Base-by-base conservation (phyloP, 1,140 invertebrate genomes). In the Subanguina moxae region DNA sequence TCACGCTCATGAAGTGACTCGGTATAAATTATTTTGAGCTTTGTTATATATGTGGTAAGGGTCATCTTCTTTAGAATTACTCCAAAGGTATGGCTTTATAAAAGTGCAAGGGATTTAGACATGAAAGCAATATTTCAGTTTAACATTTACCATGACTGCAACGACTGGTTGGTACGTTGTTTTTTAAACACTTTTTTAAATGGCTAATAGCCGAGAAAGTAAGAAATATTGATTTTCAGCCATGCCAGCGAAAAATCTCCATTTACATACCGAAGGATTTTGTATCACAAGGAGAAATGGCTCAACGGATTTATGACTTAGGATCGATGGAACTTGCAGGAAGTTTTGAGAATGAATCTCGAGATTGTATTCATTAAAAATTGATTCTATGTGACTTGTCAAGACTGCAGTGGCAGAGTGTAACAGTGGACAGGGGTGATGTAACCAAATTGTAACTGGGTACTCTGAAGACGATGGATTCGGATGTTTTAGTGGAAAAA, bases 211-310 rank as follows among this genome's bases (percentile, higher is more conserved):
- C 32, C 32, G 32, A 38, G 32, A 38, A n/a, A n/a, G n/a, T n/a
- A n/a, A n/a, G n/a, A 62, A 56, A 11, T 15, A 64, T 56, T 56
- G 1, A 23, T 25, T 42, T 76, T 15, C 28, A 78, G 67, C 74
- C 76, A 19, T 76, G 74, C 27, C 74, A 76, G 68, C 64, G 78
- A 43, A 80, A 82, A 57, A 58, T 77, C 38, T 75, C 68, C 0
- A 64, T 80, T 28, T 67, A 67, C 30, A 78, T 80, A 38, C 78
- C 78, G n/a, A 67, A 78, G 43, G 72, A 77, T 30, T 80, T 78
- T 64, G 76, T 80, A 61, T 67, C 72, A 3, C 48, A 56, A 25
- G 78, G 78, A 32, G 61, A 76, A 43, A 42, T 72, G 21, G 74
- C 78, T 7, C 48, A 73, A 48, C 65, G 64, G 46, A 28, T 77